A percentile compares a stretch with the other conserved stretches of the same genome.
phyloP scores from a whole-genome alignment of 2,888 invertebrate genomes.

The Seira musarum region DNA sequence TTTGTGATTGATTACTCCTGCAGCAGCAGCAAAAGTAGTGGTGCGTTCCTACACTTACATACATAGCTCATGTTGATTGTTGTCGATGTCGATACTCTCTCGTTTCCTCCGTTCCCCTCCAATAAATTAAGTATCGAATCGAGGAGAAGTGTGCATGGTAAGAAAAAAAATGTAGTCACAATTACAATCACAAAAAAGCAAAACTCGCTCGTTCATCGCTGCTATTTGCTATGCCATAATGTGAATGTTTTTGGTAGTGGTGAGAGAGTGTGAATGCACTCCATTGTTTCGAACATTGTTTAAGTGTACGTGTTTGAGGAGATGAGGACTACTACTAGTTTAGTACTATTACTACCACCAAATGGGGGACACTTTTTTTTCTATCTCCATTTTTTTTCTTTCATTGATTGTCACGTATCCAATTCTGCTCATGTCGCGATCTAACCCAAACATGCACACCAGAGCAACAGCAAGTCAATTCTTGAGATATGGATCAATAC shows the following conservation, averaged over 20 bases:
- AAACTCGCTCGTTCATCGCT: background rate
- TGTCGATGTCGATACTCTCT: slow-evolving; percentile 8
- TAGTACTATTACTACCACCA: slow-evolving; percentile 9
- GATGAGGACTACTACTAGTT: slow-evolving; percentile 29
- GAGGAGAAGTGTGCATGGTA: slow-evolving; percentile 9
- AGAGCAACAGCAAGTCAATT: slow-evolving; percentile 8
- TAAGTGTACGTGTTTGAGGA: background rate
- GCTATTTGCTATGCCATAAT: background rate
- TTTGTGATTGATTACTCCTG: slow-evolving; percentile 59
- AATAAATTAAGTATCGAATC: slow-evolving; percentile 16
- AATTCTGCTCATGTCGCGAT: slow-evolving; percentile 22
- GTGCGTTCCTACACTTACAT: slow-evolving; percentile 5
- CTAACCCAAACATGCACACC: slow-evolving; percentile 20
- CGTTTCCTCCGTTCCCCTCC: background rate
- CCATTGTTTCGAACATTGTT: slow-evolving; percentile 19
- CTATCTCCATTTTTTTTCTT: slow-evolving; percentile 18
- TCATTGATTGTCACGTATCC: slow-evolving; percentile 22
- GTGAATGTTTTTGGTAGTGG: background rate
- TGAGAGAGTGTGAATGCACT: slow-evolving; percentile 14
- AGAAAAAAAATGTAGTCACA: background rate
- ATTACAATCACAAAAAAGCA: background rate
- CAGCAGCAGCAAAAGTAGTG: too few relatives aligned
- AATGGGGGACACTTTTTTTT: slow-evolving; percentile 21
- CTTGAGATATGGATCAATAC: slow-evolving; percentile 16
- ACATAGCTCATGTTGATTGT: background rate